Percentiles rank a stretch among this genome's conserved stretches.
These are phyloP conservation scores for Andricus quercusramuli DNA, from an alignment of 2,888 invertebrate species.

Conservation along the genomic window DNA sequence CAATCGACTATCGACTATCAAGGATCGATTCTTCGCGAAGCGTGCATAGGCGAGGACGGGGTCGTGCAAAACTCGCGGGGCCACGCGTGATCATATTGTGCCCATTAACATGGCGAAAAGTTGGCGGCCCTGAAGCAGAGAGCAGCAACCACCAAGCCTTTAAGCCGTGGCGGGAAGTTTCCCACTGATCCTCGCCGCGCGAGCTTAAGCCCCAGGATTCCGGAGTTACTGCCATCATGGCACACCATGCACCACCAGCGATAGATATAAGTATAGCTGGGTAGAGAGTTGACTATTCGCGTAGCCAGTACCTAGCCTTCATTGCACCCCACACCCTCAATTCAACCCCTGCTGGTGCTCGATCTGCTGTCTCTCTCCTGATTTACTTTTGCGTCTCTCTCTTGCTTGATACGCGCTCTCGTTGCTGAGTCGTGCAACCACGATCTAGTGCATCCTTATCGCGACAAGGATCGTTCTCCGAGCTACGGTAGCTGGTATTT, in stretches of 20 bases:
- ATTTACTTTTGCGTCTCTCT: conserved; percentile 62
- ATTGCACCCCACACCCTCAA: conserved; percentile 47
- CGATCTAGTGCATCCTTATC: conserved; percentile 74
- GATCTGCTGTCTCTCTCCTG: conserved; percentile 28
- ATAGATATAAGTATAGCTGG: conserved; percentile 66
- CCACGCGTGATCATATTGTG: conserved; percentile 74
- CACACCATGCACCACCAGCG: conserved; percentile 74
- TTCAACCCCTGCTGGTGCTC: neutral
- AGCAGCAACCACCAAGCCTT: conserved; percentile 78
- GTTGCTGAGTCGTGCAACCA: conserved; percentile 47
- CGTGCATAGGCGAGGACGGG: conserved; percentile 25
- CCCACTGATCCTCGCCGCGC: conserved; percentile 77
- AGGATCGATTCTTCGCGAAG: conserved; percentile 9
- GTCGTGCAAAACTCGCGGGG: conserved; percentile 44
- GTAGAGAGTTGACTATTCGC: conserved; percentile 59
- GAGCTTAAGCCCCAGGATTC: conserved; percentile 72
- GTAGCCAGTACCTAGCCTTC: conserved; percentile 60
- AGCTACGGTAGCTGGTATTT: conserved; percentile 67
- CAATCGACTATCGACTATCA: conserved; percentile 7
- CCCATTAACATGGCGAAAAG: conserved; percentile 77
- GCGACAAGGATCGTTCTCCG: conserved; percentile 73
- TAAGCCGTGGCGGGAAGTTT: conserved; percentile 78
- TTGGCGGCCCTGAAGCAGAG: conserved; percentile 70
- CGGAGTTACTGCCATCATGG: conserved; percentile 77
- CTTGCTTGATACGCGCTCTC: conserved; percentile 34